phyloP scores from a whole-genome alignment of 1,140 invertebrate species.

The Achroia grisella region DNA sequence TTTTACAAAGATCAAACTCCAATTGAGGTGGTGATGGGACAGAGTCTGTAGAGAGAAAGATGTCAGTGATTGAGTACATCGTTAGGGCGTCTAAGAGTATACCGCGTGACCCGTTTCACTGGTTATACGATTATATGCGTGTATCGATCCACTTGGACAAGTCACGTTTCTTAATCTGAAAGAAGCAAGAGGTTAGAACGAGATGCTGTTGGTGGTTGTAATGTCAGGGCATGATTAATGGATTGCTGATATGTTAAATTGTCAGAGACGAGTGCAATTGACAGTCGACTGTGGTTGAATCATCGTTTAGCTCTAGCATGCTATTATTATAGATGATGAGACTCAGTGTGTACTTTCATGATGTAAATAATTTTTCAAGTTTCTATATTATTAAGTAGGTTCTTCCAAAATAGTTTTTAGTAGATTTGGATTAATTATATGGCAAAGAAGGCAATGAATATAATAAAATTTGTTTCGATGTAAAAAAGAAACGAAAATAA shows the following conservation, averaged over 20 bases:
- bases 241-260: conserved; percentile 6
- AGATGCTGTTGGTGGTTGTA: not conserved
- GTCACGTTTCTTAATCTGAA: conserved; percentile 49
- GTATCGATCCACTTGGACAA: conserved; percentile 53
- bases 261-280: conserved; percentile 11
- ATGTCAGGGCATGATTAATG: conserved; percentile 7
- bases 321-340: too few species aligned
- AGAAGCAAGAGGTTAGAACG: conserved; percentile 6
- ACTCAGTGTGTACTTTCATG: too few species aligned
- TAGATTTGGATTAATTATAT: too few species aligned
- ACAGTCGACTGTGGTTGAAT: not conserved
- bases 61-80: conserved; percentile 1
- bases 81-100: conserved; percentile 13
- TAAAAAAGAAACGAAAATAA: too few species aligned
- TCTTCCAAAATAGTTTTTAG: too few species aligned
- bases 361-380: too few species aligned
- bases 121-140: conserved; percentile 44
- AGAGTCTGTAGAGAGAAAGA: conserved; percentile 2
- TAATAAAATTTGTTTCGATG: too few species aligned
- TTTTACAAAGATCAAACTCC: too few species aligned
- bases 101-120: conserved; percentile 35
- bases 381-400: too few species aligned
- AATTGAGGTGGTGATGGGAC: too few species aligned
- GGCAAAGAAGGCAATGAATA: too few species aligned
- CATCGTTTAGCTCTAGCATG: too few species aligned